Conservation (phyloP, 2,888 invertebrate genomes). For the Ectemnius continuus region DNA sequence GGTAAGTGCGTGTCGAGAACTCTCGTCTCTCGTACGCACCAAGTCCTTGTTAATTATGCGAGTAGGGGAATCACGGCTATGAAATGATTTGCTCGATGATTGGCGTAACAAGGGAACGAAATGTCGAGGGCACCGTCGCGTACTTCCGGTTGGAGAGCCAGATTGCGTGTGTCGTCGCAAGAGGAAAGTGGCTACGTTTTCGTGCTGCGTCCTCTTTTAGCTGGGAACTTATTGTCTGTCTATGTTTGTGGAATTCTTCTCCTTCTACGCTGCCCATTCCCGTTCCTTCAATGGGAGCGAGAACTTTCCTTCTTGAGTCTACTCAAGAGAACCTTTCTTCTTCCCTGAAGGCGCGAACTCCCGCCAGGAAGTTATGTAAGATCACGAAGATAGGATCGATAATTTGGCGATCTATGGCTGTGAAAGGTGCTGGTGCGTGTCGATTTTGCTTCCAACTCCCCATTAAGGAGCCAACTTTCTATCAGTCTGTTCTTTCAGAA, state of each 20-base stretch:
- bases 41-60: neutral
- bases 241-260: neutral
- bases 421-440: neutral
- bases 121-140: conserved; percentile 53
- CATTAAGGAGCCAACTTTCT: no score
- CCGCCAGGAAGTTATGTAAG: conserved; percentile 1
- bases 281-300: neutral
- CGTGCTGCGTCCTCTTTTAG: conserved; percentile 13
- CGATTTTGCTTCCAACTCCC: no score
- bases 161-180: conserved; percentile 10
- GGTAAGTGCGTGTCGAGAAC: conserved; percentile 62
- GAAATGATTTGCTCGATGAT: conserved; percentile 37
- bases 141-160: conserved; percentile 53
- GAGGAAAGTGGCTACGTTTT: conserved; percentile 11
- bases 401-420: neutral
- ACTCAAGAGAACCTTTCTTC: no score
- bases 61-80: neutral
- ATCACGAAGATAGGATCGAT: neutral
- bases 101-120: conserved; percentile 36
- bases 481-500: no score
- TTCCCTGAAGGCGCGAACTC: neutral
- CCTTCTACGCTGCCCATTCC: neutral
- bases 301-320: neutral
- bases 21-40: neutral
- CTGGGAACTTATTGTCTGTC: neutral